Conservation (phyloP, 2,797 vertebrate species). For the Babyrousa celebensis region DNA sequence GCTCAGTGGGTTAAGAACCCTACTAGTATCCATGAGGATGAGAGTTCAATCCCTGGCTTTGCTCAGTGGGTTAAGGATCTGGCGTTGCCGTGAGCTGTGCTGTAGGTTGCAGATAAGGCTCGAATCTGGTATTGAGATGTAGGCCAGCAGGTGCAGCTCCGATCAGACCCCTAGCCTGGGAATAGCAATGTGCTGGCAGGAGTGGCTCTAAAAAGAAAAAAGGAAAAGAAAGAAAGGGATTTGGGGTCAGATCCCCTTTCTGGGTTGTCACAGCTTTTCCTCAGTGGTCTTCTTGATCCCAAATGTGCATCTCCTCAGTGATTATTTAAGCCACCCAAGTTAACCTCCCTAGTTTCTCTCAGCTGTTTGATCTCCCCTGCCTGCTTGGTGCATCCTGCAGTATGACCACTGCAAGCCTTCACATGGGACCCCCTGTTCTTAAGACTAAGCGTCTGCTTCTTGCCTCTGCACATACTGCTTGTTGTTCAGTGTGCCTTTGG, state of each 20-base stretch:
- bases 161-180: too few species aligned
- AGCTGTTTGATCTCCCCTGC: accelerated
- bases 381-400: background rate
- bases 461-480: background rate
- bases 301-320: background rate
- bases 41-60: too few species aligned
- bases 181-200: too few species aligned
- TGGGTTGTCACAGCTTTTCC: background rate
- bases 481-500: background rate
- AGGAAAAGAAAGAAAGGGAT: background rate
- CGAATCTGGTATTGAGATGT: too few species aligned
- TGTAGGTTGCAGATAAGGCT: too few species aligned
- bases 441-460: background rate
- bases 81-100: too few species aligned
- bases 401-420: background rate
- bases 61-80: too few species aligned
- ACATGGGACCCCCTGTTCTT: accelerated
- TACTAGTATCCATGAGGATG: too few species aligned
- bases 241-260: background rate
- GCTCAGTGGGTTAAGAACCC: too few species aligned
- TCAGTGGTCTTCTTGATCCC: background rate
- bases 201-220: too few species aligned
- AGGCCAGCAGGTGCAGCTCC: too few species aligned
- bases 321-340: background rate
- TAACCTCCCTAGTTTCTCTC: background rate